phyloP scores from a whole-genome alignment of 2,113 vertebrate species.

The Onychorhynchus coronatus region DNA sequence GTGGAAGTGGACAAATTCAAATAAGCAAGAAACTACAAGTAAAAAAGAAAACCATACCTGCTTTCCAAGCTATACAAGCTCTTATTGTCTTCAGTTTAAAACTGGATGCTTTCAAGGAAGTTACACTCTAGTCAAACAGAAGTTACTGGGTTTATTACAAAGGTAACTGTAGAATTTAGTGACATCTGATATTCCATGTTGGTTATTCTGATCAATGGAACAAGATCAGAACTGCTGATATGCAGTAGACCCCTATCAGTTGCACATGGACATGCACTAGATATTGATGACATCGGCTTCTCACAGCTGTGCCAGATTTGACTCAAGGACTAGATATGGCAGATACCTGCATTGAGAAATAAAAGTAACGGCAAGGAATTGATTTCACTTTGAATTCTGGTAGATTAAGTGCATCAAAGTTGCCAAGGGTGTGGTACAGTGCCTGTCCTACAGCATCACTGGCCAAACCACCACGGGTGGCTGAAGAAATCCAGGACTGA shows the following conservation, averaged over 20 bases:
- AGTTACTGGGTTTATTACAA: background rate
- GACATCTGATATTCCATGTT: background rate
- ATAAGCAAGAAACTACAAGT: background rate
- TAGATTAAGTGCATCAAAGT: background rate
- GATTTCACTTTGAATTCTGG: background rate
- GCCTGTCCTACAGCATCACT: background rate
- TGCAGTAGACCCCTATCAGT: background rate
- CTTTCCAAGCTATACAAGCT: background rate
- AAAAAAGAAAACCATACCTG: background rate
- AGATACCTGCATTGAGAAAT: background rate
- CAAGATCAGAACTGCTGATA: background rate
- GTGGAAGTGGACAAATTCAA: background rate
- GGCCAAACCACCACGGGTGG: background rate
- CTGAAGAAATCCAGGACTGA: background rate
- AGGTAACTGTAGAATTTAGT: background rate
- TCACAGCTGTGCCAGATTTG: background rate
- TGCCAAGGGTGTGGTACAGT: background rate
- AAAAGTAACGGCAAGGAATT: background rate
- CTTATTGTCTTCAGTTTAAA: background rate
- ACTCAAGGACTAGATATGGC: background rate
- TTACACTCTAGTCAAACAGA: background rate
- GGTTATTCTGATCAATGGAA: background rate
- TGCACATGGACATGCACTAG: background rate
- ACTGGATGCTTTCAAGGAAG: background rate
- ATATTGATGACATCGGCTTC: background rate